phyloP scores from a whole-genome alignment of 2,888 invertebrate genomes.

The Pycnomerus fuliginosus region DNA sequence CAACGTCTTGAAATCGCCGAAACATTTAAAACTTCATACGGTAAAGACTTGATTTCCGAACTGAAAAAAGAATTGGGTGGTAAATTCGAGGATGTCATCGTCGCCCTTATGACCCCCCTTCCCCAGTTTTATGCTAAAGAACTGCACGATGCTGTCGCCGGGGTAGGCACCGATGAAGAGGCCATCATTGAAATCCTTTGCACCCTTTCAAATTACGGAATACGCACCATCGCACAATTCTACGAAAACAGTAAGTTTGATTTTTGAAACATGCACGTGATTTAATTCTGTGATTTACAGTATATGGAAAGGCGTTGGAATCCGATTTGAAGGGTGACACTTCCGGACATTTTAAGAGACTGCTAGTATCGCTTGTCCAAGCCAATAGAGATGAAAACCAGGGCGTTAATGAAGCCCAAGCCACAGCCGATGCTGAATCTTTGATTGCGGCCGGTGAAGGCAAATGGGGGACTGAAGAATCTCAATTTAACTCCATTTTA shows the following conservation, averaged over 20 bases:
- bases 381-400: constrained; percentile 90
- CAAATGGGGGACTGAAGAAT: constrained; percentile 90
- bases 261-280: not conserved
- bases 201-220: constrained; percentile 87
- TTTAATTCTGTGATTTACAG: constrained; percentile 53
- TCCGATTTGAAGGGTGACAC: constrained; percentile 88
- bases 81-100: constrained; percentile 83
- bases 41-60: constrained; percentile 78
- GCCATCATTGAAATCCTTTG: constrained; percentile 91
- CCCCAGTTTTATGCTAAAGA: constrained; percentile 91
- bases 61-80: constrained; percentile 88
- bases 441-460: constrained; percentile 76
- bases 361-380: constrained; percentile 70
- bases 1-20: constrained; percentile 89
- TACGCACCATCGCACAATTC: constrained; percentile 79
- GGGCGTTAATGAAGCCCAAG: constrained; percentile 77
- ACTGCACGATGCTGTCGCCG: constrained; percentile 82
- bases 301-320: constrained; percentile 79
- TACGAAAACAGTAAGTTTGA: constrained; percentile 72
- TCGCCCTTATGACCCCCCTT: constrained; percentile 88
- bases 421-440: constrained; percentile 79
- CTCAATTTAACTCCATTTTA: constrained; percentile 80
- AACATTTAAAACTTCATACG: constrained; percentile 89
- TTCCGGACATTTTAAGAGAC: constrained; percentile 91
- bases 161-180: constrained; percentile 86